A percentile compares a stretch with the other conserved stretches of the same genome.
Evolutionary conservation across 2,888 invertebrate species (phyloP).

Genomic region (Pristionchus entomophagus): DNA sequence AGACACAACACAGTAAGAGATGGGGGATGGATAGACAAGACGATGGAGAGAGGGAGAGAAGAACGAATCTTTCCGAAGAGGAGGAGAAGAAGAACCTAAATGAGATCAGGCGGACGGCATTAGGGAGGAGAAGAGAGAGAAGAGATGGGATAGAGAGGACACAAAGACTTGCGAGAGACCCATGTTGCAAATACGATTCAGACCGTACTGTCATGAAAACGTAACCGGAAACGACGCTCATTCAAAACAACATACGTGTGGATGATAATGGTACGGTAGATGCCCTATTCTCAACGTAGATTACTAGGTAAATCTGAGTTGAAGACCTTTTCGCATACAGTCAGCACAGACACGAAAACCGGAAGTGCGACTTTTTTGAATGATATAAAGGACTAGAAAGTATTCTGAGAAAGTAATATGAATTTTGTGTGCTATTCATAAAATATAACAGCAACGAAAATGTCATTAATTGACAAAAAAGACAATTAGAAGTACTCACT

Average conservation of each 20-base stretch:
- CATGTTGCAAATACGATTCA: background rate
- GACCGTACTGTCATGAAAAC: background rate
- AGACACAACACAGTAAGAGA: background rate
- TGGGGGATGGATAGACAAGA: background rate
- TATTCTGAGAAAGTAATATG: no score
- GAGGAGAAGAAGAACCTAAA: background rate
- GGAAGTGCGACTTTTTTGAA: no score
- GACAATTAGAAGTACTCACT: conserved; percentile 87
- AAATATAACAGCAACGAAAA: no score
- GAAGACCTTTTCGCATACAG: no score
- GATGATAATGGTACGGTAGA: background rate
- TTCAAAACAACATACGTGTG: background rate
- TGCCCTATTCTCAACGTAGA: background rate
- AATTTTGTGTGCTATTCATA: no score
- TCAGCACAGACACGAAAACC: no score
- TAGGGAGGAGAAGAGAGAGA: background rate
- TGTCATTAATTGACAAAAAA: no score
- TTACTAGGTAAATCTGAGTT: no score
- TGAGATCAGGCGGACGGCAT: conserved; percentile 6
- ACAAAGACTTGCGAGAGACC: background rate
- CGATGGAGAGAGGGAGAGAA: background rate
- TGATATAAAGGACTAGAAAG: no score
- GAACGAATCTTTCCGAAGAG: conserved; percentile 11
- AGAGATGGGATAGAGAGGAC: background rate
- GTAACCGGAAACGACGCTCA: background rate